A percentile compares a stretch with the other conserved stretches of the same genome.
Evolutionary conservation across 2,113 vertebrate species (phyloP).

Genomic region (Pedetes capensis): DNA sequence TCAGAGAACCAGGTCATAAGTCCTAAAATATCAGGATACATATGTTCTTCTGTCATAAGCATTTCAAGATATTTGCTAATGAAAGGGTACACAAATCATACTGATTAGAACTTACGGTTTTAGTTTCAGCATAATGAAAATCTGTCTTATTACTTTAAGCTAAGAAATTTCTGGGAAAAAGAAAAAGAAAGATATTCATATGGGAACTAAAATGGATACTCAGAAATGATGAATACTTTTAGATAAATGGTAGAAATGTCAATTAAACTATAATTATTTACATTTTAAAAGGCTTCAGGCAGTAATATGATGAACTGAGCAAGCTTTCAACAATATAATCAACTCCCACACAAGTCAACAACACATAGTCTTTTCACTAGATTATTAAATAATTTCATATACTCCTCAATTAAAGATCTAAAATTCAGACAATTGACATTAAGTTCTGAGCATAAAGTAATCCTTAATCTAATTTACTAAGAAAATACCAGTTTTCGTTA

Average conservation of each 20-base stretch:
- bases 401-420: neutral
- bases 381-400: constrained; percentile 1
- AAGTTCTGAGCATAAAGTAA: neutral
- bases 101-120: neutral
- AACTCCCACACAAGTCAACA: neutral
- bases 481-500: neutral
- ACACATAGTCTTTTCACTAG: neutral
- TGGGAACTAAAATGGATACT: neutral
- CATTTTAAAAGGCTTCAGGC: constrained; percentile 19
- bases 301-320: neutral
- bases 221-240: neutral
- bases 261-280: constrained; percentile 51
- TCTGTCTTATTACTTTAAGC: neutral
- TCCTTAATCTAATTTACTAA: neutral
- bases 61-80: neutral
- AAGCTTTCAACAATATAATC: neutral
- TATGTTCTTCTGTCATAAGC: no score
- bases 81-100: neutral
- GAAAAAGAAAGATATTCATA: neutral
- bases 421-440: constrained; percentile 27
- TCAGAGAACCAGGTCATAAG: neutral
- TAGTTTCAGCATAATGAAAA: neutral
- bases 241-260: constrained; percentile 11
- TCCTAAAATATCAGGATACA: neutral
- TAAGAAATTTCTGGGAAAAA: constrained; percentile 27